A percentile compares a stretch with the other conserved stretches of the same genome.
Evolutionary conservation across 2,888 invertebrate species (phyloP).

Genomic region (Sclerodermus sp.): DNA sequence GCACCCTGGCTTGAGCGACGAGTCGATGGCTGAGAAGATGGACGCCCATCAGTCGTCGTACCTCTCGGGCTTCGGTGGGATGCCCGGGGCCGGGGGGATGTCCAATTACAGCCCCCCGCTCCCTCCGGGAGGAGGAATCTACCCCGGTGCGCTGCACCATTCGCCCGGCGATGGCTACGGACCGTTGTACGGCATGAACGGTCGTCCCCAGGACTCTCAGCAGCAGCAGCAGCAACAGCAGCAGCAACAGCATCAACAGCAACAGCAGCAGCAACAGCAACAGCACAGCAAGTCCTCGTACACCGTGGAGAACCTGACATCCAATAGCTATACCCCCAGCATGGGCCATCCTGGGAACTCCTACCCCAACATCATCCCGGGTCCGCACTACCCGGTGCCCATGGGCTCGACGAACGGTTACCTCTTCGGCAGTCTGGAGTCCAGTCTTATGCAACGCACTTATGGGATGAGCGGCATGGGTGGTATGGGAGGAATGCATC

Average conservation of each 20-base stretch:
- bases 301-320: conserved; percentile 56
- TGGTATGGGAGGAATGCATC: conserved; percentile 50
- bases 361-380: conserved; percentile 56
- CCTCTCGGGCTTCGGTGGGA: conserved; percentile 32
- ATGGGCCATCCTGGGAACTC: conserved; percentile 45
- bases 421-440: conserved; percentile 51
- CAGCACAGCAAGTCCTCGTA: conserved; percentile 54
- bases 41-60: conserved; percentile 44
- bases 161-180: conserved; percentile 47
- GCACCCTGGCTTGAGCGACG: conserved; percentile 44
- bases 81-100: conserved; percentile 38
- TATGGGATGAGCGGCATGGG: conserved; percentile 50
- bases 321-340: conserved; percentile 56
- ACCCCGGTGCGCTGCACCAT: conserved; percentile 43
- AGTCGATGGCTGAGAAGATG: conserved; percentile 46
- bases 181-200: conserved; percentile 46
- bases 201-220: conserved; percentile 29
- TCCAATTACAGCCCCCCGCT: conserved; percentile 52
- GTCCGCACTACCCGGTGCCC: conserved; percentile 56
- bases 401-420: conserved; percentile 54
- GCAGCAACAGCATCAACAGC: conserved; percentile 36
- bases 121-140: conserved; percentile 42
- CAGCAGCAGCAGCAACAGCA: conserved; percentile 34
- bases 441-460: conserved; percentile 52
- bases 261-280: conserved; percentile 39